phyloP scores from a whole-genome alignment of 2,888 invertebrate species.

The Lasioglossum lativentre region DNA sequence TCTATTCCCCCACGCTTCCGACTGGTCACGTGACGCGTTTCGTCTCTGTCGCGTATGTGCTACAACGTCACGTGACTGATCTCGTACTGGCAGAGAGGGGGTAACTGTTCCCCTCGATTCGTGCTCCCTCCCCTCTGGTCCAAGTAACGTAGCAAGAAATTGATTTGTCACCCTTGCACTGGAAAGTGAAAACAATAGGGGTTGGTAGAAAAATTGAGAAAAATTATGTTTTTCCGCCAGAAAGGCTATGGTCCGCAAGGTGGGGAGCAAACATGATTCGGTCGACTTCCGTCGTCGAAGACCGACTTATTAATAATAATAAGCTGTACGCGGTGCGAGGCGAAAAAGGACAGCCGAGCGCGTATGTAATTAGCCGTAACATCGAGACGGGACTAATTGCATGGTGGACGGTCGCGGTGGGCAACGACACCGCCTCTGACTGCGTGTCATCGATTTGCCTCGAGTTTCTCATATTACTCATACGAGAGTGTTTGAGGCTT shows the following conservation, averaged over 20 bases:
- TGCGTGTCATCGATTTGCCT: constrained; percentile 59
- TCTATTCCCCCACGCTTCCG: no score
- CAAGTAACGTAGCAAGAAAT: no score
- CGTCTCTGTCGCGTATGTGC: no score
- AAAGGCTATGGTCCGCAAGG: neutral
- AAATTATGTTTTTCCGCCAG: no score
- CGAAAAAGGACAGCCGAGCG: constrained; percentile 3
- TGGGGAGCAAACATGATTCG: neutral
- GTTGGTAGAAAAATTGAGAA: neutral
- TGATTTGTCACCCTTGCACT: no score
- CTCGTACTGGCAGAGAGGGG: no score
- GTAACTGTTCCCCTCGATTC: no score
- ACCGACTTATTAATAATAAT: constrained; percentile 56
- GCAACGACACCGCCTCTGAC: constrained; percentile 49
- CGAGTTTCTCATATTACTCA: constrained; percentile 52
- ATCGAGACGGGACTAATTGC: constrained; percentile 58
- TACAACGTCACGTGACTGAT: no score
- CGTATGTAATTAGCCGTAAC: constrained; percentile 57
- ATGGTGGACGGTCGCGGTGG: constrained; percentile 32
- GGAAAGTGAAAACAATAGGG: neutral
- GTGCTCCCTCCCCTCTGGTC: no score
- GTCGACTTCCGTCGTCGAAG: constrained; percentile 15
- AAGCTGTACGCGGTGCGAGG: constrained; percentile 20
- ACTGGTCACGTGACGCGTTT: no score
- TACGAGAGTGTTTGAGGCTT: neutral